Base-by-base conservation (phyloP, 2,113 vertebrate species). In the Kryptolebias marmoratus region DNA sequence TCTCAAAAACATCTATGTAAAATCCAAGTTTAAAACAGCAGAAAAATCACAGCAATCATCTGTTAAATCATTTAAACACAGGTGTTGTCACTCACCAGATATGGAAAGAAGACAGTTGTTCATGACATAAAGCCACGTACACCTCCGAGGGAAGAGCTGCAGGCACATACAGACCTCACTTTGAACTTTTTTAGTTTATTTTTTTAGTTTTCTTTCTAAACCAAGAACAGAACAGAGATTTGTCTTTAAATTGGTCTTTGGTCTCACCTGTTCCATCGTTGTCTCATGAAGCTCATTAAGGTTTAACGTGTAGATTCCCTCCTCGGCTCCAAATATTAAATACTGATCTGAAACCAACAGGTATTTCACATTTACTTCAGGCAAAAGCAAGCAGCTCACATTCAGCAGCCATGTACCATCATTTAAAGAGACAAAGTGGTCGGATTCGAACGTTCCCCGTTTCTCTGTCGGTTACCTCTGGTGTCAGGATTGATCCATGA, bases 401-500 rank as follows among this genome's bases (percentile, higher is more conserved):
- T 48, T 2, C 27, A 12, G 45, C 28, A 27, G 50, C 8, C 36
- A 0, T 2, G 4, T 10, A 42, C 1, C 39, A 9, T 42, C 39
- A 42, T 42, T 42, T 42, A 42, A 42, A 5, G 14, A 30, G 22
- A 30, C 4, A 0, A 30, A 6, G 0, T 16, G 13, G 7, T 31
- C 53, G 42, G 10, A 32, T 18, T 63, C 11, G 16, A 18, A 2
- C 11, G 28, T 18, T 22, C 12, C 15, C 15, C 8, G 30, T 14
- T 32, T 27, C 4, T 36, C 52, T 31, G 44, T 4, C 49, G 44
- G 39, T 68, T 93, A 99, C 98, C 98, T 96, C 97, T 94, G 69
- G 97, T 99, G 88, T 99, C 97, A 28, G 97, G 98, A 88, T 99
- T 99, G 92, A 99, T 96, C 98, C 98, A 99, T 30, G 98, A 98